Evolutionary conservation across 2,113 vertebrate genomes (phyloP).

Genomic region (Centropus bengalensis): DNA sequence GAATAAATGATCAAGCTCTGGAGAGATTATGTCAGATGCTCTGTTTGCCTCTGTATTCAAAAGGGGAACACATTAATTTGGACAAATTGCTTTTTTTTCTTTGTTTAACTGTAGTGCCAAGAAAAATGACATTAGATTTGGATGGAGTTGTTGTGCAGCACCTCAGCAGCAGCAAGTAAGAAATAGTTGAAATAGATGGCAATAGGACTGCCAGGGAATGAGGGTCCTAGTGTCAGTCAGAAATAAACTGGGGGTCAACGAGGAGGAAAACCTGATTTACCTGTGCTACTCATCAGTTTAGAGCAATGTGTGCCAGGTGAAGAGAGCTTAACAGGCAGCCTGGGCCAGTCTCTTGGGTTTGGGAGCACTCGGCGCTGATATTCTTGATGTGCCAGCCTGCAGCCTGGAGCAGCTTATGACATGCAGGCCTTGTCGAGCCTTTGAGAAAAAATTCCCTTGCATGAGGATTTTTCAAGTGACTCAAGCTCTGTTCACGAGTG

Average conservation of each 20-base stretch:
- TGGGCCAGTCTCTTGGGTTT: background rate
- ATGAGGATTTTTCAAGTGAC: background rate
- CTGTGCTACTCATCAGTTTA: background rate
- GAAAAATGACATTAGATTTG: background rate
- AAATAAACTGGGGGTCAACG: background rate
- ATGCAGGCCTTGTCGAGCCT: background rate
- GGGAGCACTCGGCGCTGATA: accelerated
- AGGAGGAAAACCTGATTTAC: background rate
- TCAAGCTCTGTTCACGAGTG: background rate
- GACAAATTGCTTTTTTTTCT: background rate
- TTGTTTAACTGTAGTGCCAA: background rate
- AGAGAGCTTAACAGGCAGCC: background rate
- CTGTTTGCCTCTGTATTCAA: background rate
- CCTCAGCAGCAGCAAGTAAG: background rate
- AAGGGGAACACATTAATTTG: background rate
- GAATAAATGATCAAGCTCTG: background rate
- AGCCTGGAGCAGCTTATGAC: background rate
- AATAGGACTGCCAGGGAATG: background rate
- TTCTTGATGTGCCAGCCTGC: background rate
- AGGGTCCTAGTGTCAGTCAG: background rate
- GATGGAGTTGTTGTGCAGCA: background rate
- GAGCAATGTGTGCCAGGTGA: background rate
- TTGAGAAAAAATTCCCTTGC: too few species aligned
- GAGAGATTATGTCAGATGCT: background rate
- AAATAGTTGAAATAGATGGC: background rate